These are phyloP conservation scores for Alviniconcha marisindica DNA, from an alignment of 1,140 invertebrate species.

Conservation along the genomic window DNA sequence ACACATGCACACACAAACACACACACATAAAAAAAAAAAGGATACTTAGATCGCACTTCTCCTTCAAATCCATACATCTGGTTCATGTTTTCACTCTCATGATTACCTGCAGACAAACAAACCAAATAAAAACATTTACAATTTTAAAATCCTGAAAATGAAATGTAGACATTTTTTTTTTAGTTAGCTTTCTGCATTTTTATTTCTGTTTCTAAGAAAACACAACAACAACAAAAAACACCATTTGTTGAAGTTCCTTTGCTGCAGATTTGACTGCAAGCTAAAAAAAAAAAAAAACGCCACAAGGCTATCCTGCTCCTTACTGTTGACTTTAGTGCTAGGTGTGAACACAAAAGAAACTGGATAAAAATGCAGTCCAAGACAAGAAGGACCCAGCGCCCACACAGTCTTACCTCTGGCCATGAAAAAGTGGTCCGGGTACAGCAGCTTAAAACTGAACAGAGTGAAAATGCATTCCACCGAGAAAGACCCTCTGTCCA, in stretches of 20 bases:
- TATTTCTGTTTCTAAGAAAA: too few species aligned
- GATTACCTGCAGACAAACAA: conserved; percentile 87
- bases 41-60: conserved; percentile 96
- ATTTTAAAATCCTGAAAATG: not conserved
- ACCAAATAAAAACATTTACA: not conserved
- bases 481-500: conserved; percentile 99
- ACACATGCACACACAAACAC: too few species aligned
- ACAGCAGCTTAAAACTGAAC: conserved; percentile 97
- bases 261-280: too few species aligned
- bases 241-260: too few species aligned
- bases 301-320: too few species aligned
- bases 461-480: conserved; percentile 99
- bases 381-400: too few species aligned
- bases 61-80: conserved; percentile 99
- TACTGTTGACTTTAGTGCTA: too few species aligned
- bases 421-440: conserved; percentile 98
- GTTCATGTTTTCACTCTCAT: conserved; percentile 99
- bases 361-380: too few species aligned
- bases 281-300: too few species aligned
- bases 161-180: not conserved
- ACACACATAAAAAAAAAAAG: conserved; percentile 76
- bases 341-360: too few species aligned
- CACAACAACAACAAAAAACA: too few species aligned
- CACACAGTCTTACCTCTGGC: conserved; percentile 90
- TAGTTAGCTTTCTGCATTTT: conserved; percentile 2